Percentiles rank a stretch among this genome's conserved stretches.
phyloP scores from a whole-genome alignment of 2,113 vertebrate species.

The Turnix velox region DNA sequence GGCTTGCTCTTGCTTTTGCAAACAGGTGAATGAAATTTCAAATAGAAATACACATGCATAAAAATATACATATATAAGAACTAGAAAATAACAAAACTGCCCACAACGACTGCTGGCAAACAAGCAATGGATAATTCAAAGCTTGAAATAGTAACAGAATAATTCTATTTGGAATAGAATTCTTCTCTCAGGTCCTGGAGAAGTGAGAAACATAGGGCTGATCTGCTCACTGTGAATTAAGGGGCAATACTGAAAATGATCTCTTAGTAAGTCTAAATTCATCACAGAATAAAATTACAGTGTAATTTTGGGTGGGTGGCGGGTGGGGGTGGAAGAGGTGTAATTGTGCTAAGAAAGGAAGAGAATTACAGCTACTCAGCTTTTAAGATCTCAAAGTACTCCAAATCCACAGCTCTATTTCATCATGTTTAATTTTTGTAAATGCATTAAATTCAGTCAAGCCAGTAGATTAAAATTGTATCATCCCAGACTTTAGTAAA shows the following conservation, averaged over 20 bases:
- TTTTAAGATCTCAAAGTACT: background rate
- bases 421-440: background rate
- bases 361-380: background rate
- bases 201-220: background rate
- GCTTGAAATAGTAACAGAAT: background rate
- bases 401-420: background rate
- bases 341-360: slow-evolving; percentile 18
- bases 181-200: background rate
- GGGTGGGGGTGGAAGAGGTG: background rate
- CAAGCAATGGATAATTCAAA: background rate
- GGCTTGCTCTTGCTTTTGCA: background rate
- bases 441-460: slow-evolving; percentile 3
- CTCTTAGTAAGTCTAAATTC: slow-evolving; percentile 23
- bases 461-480: background rate
- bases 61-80: background rate
- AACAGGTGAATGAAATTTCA: background rate
- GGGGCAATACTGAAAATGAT: background rate
- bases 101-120: background rate
- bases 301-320: background rate
- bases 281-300: background rate
- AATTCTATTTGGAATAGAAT: background rate
- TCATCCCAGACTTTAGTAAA: background rate
- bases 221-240: background rate
- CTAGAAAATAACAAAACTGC: background rate
- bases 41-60: background rate